These are phyloP conservation scores for Papilio xuthus DNA, from an alignment of 1,140 invertebrate species.

Conservation along the genomic window DNA sequence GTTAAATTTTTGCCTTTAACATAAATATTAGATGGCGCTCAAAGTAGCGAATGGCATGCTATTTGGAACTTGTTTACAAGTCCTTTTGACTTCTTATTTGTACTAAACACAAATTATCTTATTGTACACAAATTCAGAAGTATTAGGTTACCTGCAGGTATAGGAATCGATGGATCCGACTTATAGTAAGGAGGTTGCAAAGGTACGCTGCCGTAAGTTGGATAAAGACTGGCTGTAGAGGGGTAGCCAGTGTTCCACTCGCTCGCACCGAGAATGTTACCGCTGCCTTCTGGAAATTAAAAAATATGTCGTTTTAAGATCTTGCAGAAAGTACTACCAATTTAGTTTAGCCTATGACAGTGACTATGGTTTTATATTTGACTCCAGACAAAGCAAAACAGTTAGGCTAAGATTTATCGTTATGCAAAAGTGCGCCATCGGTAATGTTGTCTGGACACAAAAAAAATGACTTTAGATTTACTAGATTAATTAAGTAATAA, in stretches of 20 bases:
- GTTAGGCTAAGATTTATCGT: background rate
- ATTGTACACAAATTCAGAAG: background rate
- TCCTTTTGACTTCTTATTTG: background rate
- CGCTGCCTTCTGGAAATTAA: conserved; percentile 64
- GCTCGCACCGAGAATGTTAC: conserved; percentile 70
- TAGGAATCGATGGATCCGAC: conserved; percentile 67
- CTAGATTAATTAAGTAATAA: background rate
- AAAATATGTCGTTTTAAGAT: conserved; percentile 28
- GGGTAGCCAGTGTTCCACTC: conserved; percentile 77
- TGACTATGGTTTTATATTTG: background rate
- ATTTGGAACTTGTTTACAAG: background rate
- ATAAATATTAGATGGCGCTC: background rate
- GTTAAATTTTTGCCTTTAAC: background rate
- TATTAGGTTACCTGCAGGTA: conserved; percentile 63
- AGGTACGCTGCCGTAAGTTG: conserved; percentile 54
- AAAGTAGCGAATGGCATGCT: background rate
- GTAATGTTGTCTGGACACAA: background rate
- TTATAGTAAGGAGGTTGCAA: conserved; percentile 73
- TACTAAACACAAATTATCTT: no score
- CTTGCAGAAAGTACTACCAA: background rate
- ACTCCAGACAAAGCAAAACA: background rate
- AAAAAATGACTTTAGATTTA: background rate
- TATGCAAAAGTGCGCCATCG: background rate
- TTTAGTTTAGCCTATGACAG: background rate
- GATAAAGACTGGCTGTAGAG: conserved; percentile 62